These are phyloP conservation scores for Oreochromis tanganicae DNA, from an alignment of 2,113 vertebrate genomes.

Conservation along the genomic window DNA sequence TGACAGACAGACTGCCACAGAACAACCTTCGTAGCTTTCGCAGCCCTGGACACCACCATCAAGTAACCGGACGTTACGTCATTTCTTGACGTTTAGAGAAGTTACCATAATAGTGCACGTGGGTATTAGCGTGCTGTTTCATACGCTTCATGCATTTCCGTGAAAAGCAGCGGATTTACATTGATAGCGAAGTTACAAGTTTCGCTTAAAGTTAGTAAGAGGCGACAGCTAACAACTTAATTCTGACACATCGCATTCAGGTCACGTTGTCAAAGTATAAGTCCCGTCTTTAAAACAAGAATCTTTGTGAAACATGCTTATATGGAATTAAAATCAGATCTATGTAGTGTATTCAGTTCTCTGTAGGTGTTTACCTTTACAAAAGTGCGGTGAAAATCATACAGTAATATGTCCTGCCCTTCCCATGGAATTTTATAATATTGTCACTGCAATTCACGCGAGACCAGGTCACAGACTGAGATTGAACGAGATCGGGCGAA, in stretches of 20 bases:
- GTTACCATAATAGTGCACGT: not conserved
- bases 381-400: not conserved
- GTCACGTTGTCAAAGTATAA: not conserved
- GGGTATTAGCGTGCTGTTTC: not conserved
- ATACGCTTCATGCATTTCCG: not conserved
- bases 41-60: not conserved
- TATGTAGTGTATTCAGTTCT: rapidly evolving
- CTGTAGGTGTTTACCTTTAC: not conserved
- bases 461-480: not conserved
- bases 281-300: not conserved
- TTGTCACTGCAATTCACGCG: slow-evolving; percentile 10
- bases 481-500: slow-evolving; percentile 27
- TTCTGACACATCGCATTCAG: not conserved
- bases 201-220: not conserved
- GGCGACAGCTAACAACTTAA: not conserved
- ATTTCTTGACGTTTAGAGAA: not conserved
- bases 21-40: not conserved
- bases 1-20: not conserved
- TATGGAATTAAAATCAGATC: not conserved
- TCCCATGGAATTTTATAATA: not conserved
- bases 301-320: not conserved
- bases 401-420: not conserved
- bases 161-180: not conserved
- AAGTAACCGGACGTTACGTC: slow-evolving; percentile 35
- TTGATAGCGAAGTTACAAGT: not conserved